These are phyloP conservation scores for Diarsia dahlii DNA, from an alignment of 2,888 invertebrate species.

Conservation along the genomic window DNA sequence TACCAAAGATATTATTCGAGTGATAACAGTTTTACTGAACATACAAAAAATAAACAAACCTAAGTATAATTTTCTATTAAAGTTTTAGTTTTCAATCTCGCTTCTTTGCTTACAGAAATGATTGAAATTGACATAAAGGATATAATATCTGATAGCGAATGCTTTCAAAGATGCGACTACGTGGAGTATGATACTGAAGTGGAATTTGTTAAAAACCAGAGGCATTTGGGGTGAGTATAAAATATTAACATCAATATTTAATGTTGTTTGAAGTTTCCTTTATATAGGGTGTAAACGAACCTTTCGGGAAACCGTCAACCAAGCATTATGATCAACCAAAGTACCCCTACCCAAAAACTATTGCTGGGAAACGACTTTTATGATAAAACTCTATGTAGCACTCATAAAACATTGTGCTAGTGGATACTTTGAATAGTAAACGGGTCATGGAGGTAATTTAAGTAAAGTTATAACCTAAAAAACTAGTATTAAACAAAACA, in stretches of 20 bases:
- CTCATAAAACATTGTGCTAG: too few species aligned
- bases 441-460: too few species aligned
- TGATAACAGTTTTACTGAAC: neutral
- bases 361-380: too few species aligned
- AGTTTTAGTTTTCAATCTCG: neutral
- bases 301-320: too few species aligned
- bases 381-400: too few species aligned
- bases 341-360: too few species aligned
- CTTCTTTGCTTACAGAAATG: slow-evolving; percentile 72
- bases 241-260: neutral
- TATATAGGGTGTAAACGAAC: too few species aligned
- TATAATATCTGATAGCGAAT: slow-evolving; percentile 73
- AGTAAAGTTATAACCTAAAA: too few species aligned
- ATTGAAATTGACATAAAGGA: slow-evolving; percentile 74
- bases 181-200: slow-evolving; percentile 83
- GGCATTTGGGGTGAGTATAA: slow-evolving; percentile 64
- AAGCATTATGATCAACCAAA: too few species aligned
- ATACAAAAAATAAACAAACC: slow-evolving; percentile 15
- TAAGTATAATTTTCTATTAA: slow-evolving; percentile 6
- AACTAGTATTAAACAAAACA: too few species aligned
- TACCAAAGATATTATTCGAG: slow-evolving; percentile 2
- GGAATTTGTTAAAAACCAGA: slow-evolving; percentile 72
- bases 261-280: neutral
- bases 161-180: slow-evolving; percentile 83
- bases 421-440: too few species aligned